Conservation (phyloP, 1,140 invertebrate species). For the Octopus bimaculoides region DNA sequence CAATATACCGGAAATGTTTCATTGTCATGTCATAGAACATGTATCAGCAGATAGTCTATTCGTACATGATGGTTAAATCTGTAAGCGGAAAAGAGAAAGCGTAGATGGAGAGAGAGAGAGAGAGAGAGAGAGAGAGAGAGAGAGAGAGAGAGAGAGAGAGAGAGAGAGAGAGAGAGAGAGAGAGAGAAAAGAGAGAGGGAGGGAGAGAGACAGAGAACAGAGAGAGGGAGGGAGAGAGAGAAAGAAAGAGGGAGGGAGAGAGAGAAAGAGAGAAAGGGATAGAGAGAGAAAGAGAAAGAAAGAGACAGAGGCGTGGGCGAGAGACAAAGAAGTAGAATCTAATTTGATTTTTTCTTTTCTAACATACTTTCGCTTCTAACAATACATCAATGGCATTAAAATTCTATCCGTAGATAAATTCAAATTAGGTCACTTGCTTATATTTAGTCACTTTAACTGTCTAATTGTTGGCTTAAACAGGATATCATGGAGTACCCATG, state of each 20-base stretch:
- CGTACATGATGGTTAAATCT: no score
- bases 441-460: no score
- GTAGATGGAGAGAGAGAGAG: not conserved
- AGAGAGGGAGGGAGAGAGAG: not conserved
- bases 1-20: no score
- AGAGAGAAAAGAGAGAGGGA: not conserved
- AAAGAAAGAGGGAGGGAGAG: not conserved
- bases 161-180: not conserved
- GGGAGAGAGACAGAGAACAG: not conserved
- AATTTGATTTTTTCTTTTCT: no score
- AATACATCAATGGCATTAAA: no score
- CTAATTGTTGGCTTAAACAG: no score
- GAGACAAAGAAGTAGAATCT: not conserved
- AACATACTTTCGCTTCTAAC: no score
- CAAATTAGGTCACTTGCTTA: no score
- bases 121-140: not conserved
- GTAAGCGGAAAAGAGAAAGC: not conserved
- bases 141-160: not conserved
- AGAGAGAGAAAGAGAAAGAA: not conserved
- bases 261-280: not conserved
- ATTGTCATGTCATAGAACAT: no score
- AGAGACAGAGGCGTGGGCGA: not conserved
- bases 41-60: no score
- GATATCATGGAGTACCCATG: no score
- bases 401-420: no score